Conservation (phyloP, 2,888 invertebrate genomes). For the Dryobotodes eremita region DNA sequence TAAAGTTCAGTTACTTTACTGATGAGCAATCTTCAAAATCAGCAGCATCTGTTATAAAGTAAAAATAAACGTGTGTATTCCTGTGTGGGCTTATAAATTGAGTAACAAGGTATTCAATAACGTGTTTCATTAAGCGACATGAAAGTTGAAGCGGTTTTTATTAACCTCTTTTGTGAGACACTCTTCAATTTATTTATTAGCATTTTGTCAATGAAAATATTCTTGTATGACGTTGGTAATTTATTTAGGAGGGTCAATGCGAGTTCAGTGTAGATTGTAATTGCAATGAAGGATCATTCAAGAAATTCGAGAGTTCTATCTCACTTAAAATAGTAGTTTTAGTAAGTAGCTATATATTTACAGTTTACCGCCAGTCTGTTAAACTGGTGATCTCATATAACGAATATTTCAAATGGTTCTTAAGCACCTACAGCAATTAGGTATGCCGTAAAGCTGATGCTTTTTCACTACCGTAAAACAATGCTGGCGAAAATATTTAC, state of each 20-base stretch:
- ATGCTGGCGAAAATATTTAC: conserved; percentile 5
- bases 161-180: conserved; percentile 21
- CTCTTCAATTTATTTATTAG: conserved; percentile 41
- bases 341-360: neutral
- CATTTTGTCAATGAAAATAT: conserved; percentile 38
- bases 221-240: neutral
- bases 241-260: conserved; percentile 1
- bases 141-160: conserved; percentile 20
- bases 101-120: conserved; percentile 51
- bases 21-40: conserved; percentile 16
- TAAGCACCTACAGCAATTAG: neutral
- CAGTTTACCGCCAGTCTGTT: neutral
- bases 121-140: conserved; percentile 43
- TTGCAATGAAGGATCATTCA: neutral
- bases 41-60: conserved; percentile 13
- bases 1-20: neutral
- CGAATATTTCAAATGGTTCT: neutral
- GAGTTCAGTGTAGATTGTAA: neutral
- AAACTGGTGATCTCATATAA: neutral
- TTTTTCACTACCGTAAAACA: neutral
- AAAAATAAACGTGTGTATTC: conserved; percentile 28
- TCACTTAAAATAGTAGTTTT: neutral
- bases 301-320: neutral
- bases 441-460: neutral
- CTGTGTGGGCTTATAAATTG: conserved; percentile 47